A percentile compares a stretch with the other conserved stretches of the same genome.
These are phyloP conservation scores for Choreutis nemorana DNA, from an alignment of 2,888 invertebrate genomes.

Conservation along the genomic window DNA sequence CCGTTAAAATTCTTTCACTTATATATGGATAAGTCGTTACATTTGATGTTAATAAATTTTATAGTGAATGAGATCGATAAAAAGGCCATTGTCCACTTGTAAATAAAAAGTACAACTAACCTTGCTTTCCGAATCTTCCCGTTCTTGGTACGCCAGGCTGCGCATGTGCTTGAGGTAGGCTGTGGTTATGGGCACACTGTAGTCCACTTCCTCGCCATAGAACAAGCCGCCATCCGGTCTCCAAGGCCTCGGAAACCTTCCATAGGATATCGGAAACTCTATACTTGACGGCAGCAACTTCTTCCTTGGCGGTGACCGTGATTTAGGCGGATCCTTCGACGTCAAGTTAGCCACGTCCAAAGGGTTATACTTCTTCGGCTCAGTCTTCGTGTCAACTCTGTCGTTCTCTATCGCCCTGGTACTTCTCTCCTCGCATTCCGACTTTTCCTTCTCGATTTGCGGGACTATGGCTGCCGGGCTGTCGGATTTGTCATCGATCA, in stretches of 20 bases:
- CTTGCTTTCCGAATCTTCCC: slow-evolving; percentile 41
- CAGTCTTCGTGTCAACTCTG: slow-evolving; percentile 36
- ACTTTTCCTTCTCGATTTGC: slow-evolving; percentile 22
- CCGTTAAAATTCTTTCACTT: background rate
- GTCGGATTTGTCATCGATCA: no score
- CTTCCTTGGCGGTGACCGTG: slow-evolving; percentile 54
- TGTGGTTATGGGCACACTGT: slow-evolving; percentile 88
- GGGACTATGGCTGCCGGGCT: slow-evolving; percentile 26
- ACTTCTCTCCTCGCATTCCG: slow-evolving; percentile 17
- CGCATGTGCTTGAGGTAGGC: slow-evolving; percentile 88
- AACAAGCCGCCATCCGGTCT: slow-evolving; percentile 53
- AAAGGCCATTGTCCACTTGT: no score
- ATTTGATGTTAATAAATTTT: no score
- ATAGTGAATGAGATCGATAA: background rate
- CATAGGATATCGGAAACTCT: slow-evolving; percentile 38
- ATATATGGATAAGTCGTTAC: no score
- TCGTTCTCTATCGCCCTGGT: slow-evolving; percentile 32
- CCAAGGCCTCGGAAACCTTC: slow-evolving; percentile 69
- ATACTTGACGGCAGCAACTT: slow-evolving; percentile 42
- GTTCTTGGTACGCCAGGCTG: slow-evolving; percentile 65
- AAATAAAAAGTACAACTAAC: no score
- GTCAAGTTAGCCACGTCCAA: slow-evolving; percentile 70
- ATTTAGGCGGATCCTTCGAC: slow-evolving; percentile 67
- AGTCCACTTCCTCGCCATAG: slow-evolving; percentile 71
- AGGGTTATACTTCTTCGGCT: slow-evolving; percentile 65